Evolutionary conservation across 2,113 vertebrate species (phyloP).

Genomic region (Heterotilapia buettikoferi): DNA sequence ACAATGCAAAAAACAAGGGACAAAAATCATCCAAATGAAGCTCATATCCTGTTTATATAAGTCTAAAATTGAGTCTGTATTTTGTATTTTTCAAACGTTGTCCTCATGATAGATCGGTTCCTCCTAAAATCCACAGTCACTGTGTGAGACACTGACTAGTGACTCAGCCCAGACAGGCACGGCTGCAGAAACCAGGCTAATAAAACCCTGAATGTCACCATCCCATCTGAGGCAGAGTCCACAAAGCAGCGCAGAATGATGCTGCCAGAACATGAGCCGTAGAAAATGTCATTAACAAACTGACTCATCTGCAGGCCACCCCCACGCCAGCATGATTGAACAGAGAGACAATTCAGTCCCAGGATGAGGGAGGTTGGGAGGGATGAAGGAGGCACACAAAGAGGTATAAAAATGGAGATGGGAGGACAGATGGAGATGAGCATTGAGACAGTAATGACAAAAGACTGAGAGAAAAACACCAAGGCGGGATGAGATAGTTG

Average conservation of each 20-base stretch:
- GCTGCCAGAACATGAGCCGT: background rate
- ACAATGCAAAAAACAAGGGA: background rate
- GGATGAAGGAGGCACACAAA: background rate
- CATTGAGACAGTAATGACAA: background rate
- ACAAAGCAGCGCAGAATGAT: background rate
- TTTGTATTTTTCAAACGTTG: background rate
- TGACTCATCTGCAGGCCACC: conserved; percentile 20
- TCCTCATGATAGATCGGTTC: background rate
- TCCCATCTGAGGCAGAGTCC: background rate
- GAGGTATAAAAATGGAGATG: background rate
- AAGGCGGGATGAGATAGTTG: background rate
- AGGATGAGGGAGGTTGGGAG: background rate
- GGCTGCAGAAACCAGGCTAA: background rate
- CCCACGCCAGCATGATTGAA: conserved; percentile 5
- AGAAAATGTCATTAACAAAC: conserved; percentile 42
- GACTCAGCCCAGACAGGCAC: conserved; percentile 12
- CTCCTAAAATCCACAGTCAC: background rate
- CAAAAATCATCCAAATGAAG: background rate
- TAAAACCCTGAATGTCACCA: background rate
- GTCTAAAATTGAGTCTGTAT: background rate
- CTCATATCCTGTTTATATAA: background rate
- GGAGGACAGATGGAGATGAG: background rate
- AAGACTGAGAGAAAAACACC: background rate
- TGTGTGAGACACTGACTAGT: background rate
- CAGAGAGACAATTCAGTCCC: background rate